These are phyloP conservation scores for Paramuricea clavata DNA, from an alignment of 92 coral and sea anemone species.

Conservation along the genomic window DNA sequence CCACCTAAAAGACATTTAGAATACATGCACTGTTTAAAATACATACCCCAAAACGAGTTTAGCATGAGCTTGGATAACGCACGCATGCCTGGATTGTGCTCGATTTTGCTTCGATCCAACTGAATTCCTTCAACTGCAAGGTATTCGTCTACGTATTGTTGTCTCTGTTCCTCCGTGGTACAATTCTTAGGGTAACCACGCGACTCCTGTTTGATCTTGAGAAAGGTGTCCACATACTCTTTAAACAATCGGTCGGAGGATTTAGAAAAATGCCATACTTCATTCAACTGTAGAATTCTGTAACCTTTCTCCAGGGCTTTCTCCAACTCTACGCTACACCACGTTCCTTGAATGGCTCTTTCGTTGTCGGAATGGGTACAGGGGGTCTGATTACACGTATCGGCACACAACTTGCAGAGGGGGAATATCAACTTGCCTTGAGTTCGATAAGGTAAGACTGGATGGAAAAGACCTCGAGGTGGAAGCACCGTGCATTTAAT, in stretches of 20 bases:
- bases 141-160: conserved; percentile 40
- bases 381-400: conserved; percentile 46
- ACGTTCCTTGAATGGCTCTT: conserved; percentile 64
- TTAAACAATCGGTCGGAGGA: conserved; percentile 46
- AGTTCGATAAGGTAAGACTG: conserved; percentile 60
- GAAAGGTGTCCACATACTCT: conserved; percentile 56
- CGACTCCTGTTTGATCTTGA: conserved; percentile 60
- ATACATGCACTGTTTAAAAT: too few relatives aligned
- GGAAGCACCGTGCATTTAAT: conserved; percentile 69
- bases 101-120: conserved; percentile 38
- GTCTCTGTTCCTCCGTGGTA: not conserved
- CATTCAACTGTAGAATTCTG: conserved; percentile 38
- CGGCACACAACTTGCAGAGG: conserved; percentile 25
- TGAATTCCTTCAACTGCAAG: conserved; percentile 44
- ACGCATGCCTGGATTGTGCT: conserved; percentile 65
- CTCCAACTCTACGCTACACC: conserved; percentile 60
- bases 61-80: conserved; percentile 63
- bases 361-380: conserved; percentile 60
- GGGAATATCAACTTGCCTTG: conserved; percentile 56
- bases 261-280: conserved; percentile 71
- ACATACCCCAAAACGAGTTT: conserved; percentile 38
- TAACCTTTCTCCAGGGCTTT: conserved; percentile 63
- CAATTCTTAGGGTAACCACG: not conserved
- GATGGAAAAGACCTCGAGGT: conserved; percentile 67
- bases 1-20: too few relatives aligned